Conservation (phyloP, 1,140 invertebrate species). For the Cydia fagiglandana region DNA sequence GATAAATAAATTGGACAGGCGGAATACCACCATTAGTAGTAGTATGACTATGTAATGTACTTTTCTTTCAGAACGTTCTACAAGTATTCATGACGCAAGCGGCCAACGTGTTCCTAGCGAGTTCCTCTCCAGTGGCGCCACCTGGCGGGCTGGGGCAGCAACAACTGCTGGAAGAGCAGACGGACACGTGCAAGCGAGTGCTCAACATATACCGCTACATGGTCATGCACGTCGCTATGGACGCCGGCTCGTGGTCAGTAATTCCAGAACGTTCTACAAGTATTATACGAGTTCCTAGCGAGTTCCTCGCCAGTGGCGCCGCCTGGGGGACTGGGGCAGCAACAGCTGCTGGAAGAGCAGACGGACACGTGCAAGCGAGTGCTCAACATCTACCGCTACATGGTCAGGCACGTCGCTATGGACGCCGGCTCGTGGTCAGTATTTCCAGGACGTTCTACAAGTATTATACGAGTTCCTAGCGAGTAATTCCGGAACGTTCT, state of each 20-base stretch:
- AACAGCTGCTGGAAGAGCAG: no score
- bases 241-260: slow-evolving; percentile 92
- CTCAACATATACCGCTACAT: slow-evolving; percentile 98
- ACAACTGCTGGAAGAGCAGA: slow-evolving; percentile 91
- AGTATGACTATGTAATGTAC: not conserved
- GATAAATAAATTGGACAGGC: no score
- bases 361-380: no score
- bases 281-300: no score
- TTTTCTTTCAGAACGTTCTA: slow-evolving; percentile 86
- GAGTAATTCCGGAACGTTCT: no score
- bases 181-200: slow-evolving; percentile 97
- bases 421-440: no score
- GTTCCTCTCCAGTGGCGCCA: slow-evolving; percentile 89
- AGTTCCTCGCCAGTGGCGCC: no score
- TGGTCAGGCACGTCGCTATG: no score
- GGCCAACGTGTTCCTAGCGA: slow-evolving; percentile 94
- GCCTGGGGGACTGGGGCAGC: no score
- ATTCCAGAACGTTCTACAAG: slow-evolving; percentile 83
- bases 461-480: no score
- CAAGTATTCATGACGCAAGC: slow-evolving; percentile 97
- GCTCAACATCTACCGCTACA: no score
- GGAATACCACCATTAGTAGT: not conserved
- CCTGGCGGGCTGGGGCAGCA: slow-evolving; percentile 92
- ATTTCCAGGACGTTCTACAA: no score
- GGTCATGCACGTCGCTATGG: slow-evolving; percentile 97